A percentile compares a stretch with the other conserved stretches of the same genome.
Evolutionary conservation across 1,140 invertebrate genomes (phyloP).

Genomic region (Zaprionus kolodkinae): DNA sequence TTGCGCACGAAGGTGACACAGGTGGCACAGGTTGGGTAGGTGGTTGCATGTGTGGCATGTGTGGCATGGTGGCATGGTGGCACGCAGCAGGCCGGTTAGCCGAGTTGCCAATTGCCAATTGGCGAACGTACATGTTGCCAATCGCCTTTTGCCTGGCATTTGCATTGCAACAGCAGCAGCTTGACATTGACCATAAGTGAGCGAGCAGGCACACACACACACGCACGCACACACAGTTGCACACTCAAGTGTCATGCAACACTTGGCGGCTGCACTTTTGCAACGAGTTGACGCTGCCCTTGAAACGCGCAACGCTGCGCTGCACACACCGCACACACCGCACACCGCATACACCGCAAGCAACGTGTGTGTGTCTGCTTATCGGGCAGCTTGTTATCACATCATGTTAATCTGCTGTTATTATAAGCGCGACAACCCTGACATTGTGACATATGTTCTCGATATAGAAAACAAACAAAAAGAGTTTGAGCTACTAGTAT

Average conservation of each 20-base stretch:
- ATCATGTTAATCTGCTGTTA: constrained; percentile 1
- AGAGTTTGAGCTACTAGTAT: neutral
- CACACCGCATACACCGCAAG: too few relatives aligned
- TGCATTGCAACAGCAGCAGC: constrained; percentile 20
- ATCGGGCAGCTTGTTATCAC: neutral
- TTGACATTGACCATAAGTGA: constrained; percentile 52
- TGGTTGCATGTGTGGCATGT: neutral
- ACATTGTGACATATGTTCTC: neutral
- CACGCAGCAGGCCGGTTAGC: constrained; percentile 10
- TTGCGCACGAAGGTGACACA: constrained; percentile 48
- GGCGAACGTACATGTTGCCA: neutral
- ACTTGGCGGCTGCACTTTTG: constrained; percentile 30
- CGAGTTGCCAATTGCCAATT: constrained; percentile 20
- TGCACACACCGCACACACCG: constrained; percentile 30
- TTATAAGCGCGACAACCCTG: neutral
- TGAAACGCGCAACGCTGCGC: constrained; percentile 42
- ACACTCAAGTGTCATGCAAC: constrained; percentile 31
- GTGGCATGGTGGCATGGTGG: constrained; percentile 30
- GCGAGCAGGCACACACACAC: constrained; percentile 11
- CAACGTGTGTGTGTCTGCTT: neutral
- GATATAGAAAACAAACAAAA: neutral
- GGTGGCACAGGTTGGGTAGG: neutral
- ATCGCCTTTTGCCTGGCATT: constrained; percentile 14
- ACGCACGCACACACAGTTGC: constrained; percentile 1
- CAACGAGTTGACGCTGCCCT: constrained; percentile 28